A percentile compares a stretch with the other conserved stretches of the same genome.
Conservation (phyloP, 1,140 invertebrate species). For the Battus philenor region DNA sequence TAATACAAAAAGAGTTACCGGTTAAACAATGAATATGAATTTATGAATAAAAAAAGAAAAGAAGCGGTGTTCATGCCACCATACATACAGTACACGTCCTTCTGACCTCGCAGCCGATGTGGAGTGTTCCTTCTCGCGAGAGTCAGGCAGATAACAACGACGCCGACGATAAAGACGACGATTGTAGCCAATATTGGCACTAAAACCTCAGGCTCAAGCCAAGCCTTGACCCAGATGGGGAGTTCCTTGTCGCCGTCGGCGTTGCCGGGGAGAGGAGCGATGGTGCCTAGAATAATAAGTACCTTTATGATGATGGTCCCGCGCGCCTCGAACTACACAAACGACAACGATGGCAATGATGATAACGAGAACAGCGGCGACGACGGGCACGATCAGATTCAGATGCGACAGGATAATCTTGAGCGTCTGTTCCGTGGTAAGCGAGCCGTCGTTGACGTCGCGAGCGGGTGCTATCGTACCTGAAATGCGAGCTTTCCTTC, state of each 20-base stretch:
- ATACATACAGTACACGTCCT: constrained; percentile 81
- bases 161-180: constrained; percentile 90
- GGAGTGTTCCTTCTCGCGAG: constrained; percentile 86
- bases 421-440: constrained; percentile 86
- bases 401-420: constrained; percentile 90
- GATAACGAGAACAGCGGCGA: constrained; percentile 92
- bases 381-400: constrained; percentile 95
- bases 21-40: neutral
- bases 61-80: constrained; percentile 69
- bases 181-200: constrained; percentile 90
- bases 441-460: constrained; percentile 83
- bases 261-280: constrained; percentile 85
- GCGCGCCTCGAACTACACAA: constrained; percentile 89
- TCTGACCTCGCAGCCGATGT: constrained; percentile 87
- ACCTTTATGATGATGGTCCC: constrained; percentile 90
- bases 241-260: constrained; percentile 72
- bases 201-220: constrained; percentile 91
- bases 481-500: constrained; percentile 80
- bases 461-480: constrained; percentile 94
- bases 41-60: constrained; percentile 43
- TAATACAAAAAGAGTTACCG: no score
- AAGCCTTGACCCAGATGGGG: constrained; percentile 89
- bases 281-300: constrained; percentile 79
- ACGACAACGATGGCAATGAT: constrained; percentile 94
- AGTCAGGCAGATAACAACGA: constrained; percentile 92